These are phyloP conservation scores for Gibbula magus DNA, from an alignment of 2,888 invertebrate genomes.

Conservation along the genomic window DNA sequence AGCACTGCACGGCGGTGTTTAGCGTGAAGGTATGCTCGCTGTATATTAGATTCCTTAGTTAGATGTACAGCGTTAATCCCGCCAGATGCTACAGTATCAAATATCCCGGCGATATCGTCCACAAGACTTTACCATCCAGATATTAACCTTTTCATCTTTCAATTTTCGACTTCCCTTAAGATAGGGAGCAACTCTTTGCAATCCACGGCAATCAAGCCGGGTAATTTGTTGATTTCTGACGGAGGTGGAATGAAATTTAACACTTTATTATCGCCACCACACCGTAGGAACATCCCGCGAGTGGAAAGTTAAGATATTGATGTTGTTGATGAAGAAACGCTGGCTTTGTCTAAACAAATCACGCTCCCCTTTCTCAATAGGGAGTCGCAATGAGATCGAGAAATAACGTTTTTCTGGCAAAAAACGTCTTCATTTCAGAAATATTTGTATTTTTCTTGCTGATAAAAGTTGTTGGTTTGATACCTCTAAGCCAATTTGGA, in stretches of 20 bases:
- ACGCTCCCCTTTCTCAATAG: background rate
- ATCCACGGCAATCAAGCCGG: conserved; percentile 4
- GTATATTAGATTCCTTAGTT: conserved; percentile 8
- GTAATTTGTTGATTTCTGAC: conserved; percentile 14
- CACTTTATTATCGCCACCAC: background rate
- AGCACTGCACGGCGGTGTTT: too few species aligned
- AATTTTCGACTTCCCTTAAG: conserved; percentile 5
- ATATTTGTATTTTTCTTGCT: background rate
- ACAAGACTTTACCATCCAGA: background rate
- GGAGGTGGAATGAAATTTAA: background rate
- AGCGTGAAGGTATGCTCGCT: background rate
- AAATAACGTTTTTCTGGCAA: background rate
- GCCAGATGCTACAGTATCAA: background rate
- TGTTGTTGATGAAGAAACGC: background rate
- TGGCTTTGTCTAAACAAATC: conserved; percentile 19
- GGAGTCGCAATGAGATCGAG: background rate
- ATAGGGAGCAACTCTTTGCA: background rate
- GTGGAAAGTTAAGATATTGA: conserved; percentile 7
- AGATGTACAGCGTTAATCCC: background rate
- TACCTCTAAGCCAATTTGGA: background rate
- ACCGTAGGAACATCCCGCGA: background rate
- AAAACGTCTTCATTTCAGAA: conserved; percentile 3
- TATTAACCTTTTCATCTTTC: conserved; percentile 23
- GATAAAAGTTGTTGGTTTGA: background rate
- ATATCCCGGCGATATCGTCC: background rate